Conservation (phyloP, 2,113 vertebrate species). For the Lichenostomus cassidix region DNA sequence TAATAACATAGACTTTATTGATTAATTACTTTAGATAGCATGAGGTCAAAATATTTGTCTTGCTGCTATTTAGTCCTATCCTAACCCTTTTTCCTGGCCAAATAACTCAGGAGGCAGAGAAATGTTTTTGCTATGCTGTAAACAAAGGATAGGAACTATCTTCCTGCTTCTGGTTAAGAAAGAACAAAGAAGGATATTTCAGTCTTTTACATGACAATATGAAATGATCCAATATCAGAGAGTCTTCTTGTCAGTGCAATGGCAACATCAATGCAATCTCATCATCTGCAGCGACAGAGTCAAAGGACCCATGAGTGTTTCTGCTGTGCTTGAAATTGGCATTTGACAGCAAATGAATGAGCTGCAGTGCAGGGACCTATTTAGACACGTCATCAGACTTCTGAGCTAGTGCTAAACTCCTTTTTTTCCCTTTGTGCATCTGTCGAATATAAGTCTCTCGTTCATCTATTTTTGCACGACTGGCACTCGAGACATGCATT, state of each 20-base stretch:
- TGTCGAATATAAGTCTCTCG: fast-evolving
- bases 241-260: background rate
- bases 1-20: background rate
- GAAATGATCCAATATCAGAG: background rate
- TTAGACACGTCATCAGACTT: fast-evolving
- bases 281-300: background rate
- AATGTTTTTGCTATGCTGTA: background rate
- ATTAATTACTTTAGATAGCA: background rate
- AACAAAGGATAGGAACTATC: background rate
- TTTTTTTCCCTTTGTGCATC: background rate
- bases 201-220: background rate
- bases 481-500: fast-evolving
- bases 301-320: background rate
- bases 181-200: background rate
- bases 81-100: background rate
- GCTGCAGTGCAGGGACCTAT: background rate
- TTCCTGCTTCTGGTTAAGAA: no score
- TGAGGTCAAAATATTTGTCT: background rate
- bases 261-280: background rate
- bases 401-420: background rate
- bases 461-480: background rate
- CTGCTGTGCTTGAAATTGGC: background rate
- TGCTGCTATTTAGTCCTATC: background rate
- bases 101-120: background rate
- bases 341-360: background rate